Conservation (phyloP, 2,888 invertebrate genomes). For the Eristalinus aeneus region DNA sequence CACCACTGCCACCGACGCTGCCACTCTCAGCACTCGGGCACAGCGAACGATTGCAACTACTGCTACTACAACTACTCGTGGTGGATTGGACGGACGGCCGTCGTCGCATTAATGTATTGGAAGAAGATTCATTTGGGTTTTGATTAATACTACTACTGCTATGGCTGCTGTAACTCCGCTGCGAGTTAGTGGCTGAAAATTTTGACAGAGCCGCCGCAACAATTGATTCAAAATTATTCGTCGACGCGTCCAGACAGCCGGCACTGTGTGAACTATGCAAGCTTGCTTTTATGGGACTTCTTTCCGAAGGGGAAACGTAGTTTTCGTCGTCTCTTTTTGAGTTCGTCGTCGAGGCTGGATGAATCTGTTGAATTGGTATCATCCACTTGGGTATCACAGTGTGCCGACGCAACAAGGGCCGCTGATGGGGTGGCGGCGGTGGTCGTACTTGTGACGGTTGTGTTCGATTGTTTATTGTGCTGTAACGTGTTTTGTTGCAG, state of each 20-base stretch:
- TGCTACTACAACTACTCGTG: conserved; percentile 60
- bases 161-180: conserved; percentile 33
- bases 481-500: conserved; percentile 61
- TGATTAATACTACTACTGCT: conserved; percentile 65
- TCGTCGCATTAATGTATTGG: conserved; percentile 9
- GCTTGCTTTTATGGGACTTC: conserved; percentile 73
- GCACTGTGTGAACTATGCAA: conserved; percentile 72
- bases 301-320: conserved; percentile 75
- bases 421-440: conserved; percentile 72
- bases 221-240: conserved; percentile 49
- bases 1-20: conserved; percentile 5
- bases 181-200: conserved; percentile 36
- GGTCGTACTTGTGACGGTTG: conserved; percentile 42
- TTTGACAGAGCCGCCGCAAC: conserved; percentile 40
- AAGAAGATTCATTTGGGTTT: conserved; percentile 63
- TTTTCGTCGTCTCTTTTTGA: conserved; percentile 74
- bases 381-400: conserved; percentile 70
- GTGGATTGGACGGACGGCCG: conserved; percentile 52
- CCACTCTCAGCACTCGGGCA: conserved; percentile 36
- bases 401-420: conserved; percentile 66
- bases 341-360: conserved; percentile 72
- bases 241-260: conserved; percentile 57
- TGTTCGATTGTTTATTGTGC: conserved; percentile 37
- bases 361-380: conserved; percentile 72
- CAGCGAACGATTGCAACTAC: conserved; percentile 38